Evolutionary conservation across 2,888 invertebrate genomes (phyloP), one percentile per base, ranked within the genome.

Genomic region (Hydrotaea diabolus): DNA sequence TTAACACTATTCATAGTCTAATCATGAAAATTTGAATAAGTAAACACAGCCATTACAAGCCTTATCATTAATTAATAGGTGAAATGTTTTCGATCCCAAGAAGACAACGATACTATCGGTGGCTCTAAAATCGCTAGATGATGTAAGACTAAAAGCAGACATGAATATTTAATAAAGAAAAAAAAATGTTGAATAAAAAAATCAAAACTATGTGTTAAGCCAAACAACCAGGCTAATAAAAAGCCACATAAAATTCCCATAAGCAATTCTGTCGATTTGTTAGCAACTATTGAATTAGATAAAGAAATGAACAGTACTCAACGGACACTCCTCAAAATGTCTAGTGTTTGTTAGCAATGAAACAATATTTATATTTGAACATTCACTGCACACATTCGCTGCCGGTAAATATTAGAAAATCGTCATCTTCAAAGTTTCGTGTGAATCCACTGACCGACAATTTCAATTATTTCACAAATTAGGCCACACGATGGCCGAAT

Each of bases 201-300:
- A 66, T n/a, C n/a, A 64, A 39, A 66, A 31, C 7, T 31, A 31
- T 31, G 15, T 13, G 15, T n/a, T n/a, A 49, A 1, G 26, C 11
- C 39, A 39, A 39, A 13, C 8, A 36, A 43, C 2, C 15, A 11
- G 9, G 9, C 3, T 39, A 9, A 8, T 8, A 13, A 8, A 64
- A 39, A 7, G 39, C 2, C 11, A 59, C 15, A 17, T 26, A 46
- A 66, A 21, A 43, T 43, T 66, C 69, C 23, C 26, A 49, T 26
- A 71, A 26, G 26, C n/a, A 31, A 53, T 53, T 53, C 71, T 53
- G 4, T 71, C 46, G 49, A 69, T 69, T 69, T 69, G 69, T 69
- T n/a, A 39, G 66, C 39, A 39, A 66, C 21, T 21, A 21, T 66
- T 66, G 13, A 21, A 21, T 66, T 17, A 8, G 26, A 23, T 53